Base-by-base conservation (phyloP, 2,113 vertebrate species). In the Oreochromis tanganicae region DNA sequence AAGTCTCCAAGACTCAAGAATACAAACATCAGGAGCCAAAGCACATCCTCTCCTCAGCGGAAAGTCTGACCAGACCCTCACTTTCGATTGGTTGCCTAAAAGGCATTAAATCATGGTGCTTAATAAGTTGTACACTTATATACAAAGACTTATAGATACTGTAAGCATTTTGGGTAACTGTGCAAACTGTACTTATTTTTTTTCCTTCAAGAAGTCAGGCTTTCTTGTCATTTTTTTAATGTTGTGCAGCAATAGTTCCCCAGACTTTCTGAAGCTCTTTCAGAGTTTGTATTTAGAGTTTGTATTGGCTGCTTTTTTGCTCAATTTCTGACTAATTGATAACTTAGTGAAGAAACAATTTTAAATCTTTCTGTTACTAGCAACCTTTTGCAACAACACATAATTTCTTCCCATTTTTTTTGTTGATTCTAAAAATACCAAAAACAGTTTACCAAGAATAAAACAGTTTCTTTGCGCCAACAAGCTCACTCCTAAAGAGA, bases 1-100 rank as follows among this genome's bases (percentile, higher is more conserved):
- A 79, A 91, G 46, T 85, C 85, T 80, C 63, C 2, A 6, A 63
- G 59, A 82, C 24, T 52, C 48, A 36, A 56, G 52, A 75, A 80
- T 75, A 87, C 56, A 87, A 84, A 85, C 12, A 5, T 48, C 14
- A 7, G 11, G 79, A 89, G 85, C 63, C 80, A 89, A 87, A 91
- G 63, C 66, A 79, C 29, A 80, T 66, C 57, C 54, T 56, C 84
- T 89, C 80, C 82, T n/a, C 59, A 84, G 34, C 56, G 84, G 81
- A 92, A 94, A 89, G 68, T 84, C 48, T 85, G 86, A 93, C 87
- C 81, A 87, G 59, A 75, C 19, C 21, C 41, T 38, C 8, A 59
- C 73, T 21, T 84, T 9, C 3, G 16, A 89, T 87, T 90, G 81
- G 81, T 84, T 92, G 56, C 71, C 50, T 85, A 80, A 83, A 83